Base-by-base conservation (phyloP, 2,888 invertebrate species). In the Listrodromus nycthemerus region DNA sequence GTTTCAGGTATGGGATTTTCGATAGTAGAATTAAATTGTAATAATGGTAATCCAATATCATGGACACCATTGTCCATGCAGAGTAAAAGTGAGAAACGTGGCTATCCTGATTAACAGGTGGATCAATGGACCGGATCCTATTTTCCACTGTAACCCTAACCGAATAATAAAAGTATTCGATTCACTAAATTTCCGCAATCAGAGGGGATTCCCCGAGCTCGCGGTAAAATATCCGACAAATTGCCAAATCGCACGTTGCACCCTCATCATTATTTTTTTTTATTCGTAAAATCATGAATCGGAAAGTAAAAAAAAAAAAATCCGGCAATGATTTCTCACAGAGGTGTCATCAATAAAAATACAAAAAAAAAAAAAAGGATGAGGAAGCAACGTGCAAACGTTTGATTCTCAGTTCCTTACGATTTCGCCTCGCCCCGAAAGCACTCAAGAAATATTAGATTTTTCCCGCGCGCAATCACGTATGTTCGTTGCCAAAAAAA, bases 341-440 rank as follows among this genome's bases (percentile, higher is more conserved):
- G 55, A 55, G 21, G 8, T 13, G 24, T 21, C 55, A 24, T 21
- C 21, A 4, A 1, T 19, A 21, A 55, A 24, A 61, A 27, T 16
- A 16, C 13, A n/a, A 21, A 16, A 27, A 61, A 61, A 16, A 27
- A n/a, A 21, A 16, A 27, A 61, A 61, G 5, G 16, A 61, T 30
- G 61, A 61, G 27, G 30, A 30, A 30, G 61, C 61, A 27, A 30
- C n/a, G 27, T 70, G 70, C 55, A 19, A 21, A 55, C 16, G 2
- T 4, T 16, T n/a, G 7, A 27, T 61, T 30, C n/a, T 30, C 30
- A 24, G 24, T 1, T 55, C 1, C 24, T 19, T 21, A 13, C 55
- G 13, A 10, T 1, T 55, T 55, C 55, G 55, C 21, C 4, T 10
- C 21, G 55, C 1, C 0, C 24, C 55, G 21, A 55, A 55, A 55